Evolutionary conservation across 2,888 invertebrate species (phyloP).

Genomic region (Tachina grossa): DNA sequence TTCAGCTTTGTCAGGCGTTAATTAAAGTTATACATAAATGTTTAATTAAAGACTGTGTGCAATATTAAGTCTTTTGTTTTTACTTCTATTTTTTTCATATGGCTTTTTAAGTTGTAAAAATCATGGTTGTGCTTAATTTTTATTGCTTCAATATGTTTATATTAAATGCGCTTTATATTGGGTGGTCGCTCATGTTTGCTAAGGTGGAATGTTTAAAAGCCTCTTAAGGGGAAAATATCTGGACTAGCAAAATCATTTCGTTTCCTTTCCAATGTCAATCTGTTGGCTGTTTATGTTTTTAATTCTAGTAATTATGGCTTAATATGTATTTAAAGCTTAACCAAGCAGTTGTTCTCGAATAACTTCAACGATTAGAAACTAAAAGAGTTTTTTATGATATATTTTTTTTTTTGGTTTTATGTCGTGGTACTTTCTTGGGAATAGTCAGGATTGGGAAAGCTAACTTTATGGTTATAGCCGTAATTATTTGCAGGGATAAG

Average conservation of each 20-base stretch:
- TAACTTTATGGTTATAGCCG: background rate
- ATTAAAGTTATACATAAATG: conserved; percentile 65
- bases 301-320: conserved; percentile 36
- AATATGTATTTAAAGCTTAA: background rate
- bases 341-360: background rate
- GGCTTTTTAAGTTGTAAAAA: conserved; percentile 16
- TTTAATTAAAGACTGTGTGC: conserved; percentile 54
- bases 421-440: background rate
- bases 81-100: background rate
- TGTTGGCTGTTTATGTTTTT: conserved; percentile 10
- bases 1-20: conserved; percentile 64
- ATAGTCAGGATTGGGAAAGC: background rate
- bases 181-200: conserved; percentile 39
- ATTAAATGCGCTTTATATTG: conserved; percentile 32
- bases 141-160: conserved; percentile 21
- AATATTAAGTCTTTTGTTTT: conserved; percentile 2
- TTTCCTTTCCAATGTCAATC: conserved; percentile 58
- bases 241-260: conserved; percentile 17
- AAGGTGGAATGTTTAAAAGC: background rate
- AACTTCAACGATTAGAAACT: background rate
- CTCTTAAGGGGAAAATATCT: background rate
- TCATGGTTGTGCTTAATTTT: conserved; percentile 23
- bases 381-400: background rate
- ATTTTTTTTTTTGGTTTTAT: too few relatives aligned
- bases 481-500: background rate